Percentiles rank a stretch among this genome's conserved stretches.
These are phyloP conservation scores for Chloroceryle inda DNA, from an alignment of 2,797 vertebrate genomes.

Conservation along the genomic window DNA sequence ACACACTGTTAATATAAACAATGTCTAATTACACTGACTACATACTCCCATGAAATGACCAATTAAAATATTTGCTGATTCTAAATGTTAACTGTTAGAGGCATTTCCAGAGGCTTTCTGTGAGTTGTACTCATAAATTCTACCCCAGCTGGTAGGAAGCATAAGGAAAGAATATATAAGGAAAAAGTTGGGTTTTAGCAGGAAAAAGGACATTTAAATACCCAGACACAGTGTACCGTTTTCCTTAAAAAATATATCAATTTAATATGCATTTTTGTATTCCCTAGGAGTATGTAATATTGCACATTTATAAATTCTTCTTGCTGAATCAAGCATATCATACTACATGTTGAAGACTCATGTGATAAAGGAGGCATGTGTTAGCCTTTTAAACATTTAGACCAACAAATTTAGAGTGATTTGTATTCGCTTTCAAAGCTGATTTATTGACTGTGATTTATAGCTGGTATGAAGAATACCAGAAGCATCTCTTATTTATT, in stretches of 20 bases:
- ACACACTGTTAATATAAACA: slow-evolving; percentile 62
- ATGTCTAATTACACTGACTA: slow-evolving; percentile 53
- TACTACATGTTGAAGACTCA: neutral
- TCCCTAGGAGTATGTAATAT: neutral
- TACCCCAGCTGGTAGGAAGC: neutral
- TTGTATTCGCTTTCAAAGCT: neutral
- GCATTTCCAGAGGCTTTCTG: slow-evolving; percentile 37
- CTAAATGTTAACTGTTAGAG: slow-evolving; percentile 15
- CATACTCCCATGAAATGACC: slow-evolving; percentile 57
- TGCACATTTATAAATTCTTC: neutral
- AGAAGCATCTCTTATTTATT: slow-evolving; percentile 2
- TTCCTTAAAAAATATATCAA: neutral
- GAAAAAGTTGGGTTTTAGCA: neutral
- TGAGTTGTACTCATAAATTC: neutral
- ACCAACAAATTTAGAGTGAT: slow-evolving; percentile 18
- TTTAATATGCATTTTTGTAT: neutral
- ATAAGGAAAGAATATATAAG: neutral
- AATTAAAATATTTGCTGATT: slow-evolving; percentile 68
- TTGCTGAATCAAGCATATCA: slow-evolving; percentile 38
- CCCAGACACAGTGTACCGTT: neutral
- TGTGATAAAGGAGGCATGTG: neutral
- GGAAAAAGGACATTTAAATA: neutral
- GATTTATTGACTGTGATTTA: slow-evolving; percentile 11
- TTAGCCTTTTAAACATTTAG: slow-evolving; percentile 47
- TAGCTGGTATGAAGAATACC: neutral